A percentile compares a stretch with the other conserved stretches of the same genome.
phyloP scores from a whole-genome alignment of 2,888 invertebrate species.

The Stegophylla sp. region DNA sequence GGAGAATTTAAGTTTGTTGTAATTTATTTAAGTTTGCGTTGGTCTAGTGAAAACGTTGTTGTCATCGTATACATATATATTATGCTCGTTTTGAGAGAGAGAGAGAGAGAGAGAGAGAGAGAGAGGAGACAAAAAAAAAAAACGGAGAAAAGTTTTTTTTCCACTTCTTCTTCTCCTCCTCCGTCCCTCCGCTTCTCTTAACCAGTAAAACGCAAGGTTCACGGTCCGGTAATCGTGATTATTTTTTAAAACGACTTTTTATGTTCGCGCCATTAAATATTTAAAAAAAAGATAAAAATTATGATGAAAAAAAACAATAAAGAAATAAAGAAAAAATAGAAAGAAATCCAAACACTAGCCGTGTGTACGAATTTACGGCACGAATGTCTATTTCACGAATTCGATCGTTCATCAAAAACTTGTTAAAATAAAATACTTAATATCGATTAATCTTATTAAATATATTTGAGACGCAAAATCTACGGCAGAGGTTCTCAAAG shows the following conservation, averaged over 20 bases:
- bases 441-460: too few species aligned
- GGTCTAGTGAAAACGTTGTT: conserved; percentile 13
- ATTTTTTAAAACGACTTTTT: conserved; percentile 51
- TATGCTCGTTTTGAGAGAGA: neutral
- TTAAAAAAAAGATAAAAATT: conserved; percentile 38
- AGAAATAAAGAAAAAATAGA: too few species aligned
- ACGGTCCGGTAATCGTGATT: conserved; percentile 54
- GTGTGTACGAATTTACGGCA: conserved; percentile 13
- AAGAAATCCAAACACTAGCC: neutral
- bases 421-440: neutral
- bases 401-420: neutral
- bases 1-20: neutral
- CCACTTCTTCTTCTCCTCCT: conserved; percentile 13
- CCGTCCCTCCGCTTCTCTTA: too few species aligned
- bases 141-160: conserved; percentile 19
- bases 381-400: neutral
- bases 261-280: conserved; percentile 55
- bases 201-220: conserved; percentile 34
- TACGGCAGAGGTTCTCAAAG: too few species aligned
- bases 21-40: neutral
- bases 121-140: conserved; percentile 19
- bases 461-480: too few species aligned
- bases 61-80: conserved; percentile 15
- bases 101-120: neutral
- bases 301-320: conserved; percentile 12